Percentiles rank a stretch among this genome's conserved stretches.
Conservation (phyloP, 2,113 vertebrate species). For the Junco hyemalis region DNA sequence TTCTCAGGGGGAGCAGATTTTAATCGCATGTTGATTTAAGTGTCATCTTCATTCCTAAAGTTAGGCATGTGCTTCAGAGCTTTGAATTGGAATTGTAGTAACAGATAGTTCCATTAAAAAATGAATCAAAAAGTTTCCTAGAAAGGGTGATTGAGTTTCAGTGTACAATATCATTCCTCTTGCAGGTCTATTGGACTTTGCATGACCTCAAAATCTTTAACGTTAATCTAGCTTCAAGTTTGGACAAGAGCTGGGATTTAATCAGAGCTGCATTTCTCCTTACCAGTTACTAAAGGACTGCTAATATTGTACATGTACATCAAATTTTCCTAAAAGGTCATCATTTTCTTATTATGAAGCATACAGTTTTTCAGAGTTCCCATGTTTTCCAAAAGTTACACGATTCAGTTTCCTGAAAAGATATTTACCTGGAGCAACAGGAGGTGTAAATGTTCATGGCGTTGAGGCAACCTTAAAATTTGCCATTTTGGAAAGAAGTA, state of each 20-base stretch:
- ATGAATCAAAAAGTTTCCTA: not conserved
- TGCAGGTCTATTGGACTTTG: not conserved
- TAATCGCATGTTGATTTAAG: not conserved
- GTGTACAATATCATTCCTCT: not conserved
- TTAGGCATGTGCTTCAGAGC: not conserved
- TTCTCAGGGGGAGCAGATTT: not conserved
- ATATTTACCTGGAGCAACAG: not conserved
- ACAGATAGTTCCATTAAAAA: not conserved
- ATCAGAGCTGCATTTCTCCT: not conserved
- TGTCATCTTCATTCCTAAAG: not conserved
- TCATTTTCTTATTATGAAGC: not conserved
- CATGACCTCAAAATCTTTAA: not conserved
- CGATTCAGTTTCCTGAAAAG: not conserved
- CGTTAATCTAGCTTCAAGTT: not conserved
- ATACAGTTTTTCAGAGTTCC: not conserved
- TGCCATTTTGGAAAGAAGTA: not conserved
- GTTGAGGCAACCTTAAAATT: not conserved
- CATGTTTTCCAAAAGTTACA: not conserved
- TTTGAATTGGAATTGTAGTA: not conserved
- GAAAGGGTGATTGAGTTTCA: not conserved
- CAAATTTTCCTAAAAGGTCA: not conserved
- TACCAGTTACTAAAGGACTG: not conserved
- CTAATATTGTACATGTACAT: not conserved
- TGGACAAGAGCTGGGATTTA: not conserved
- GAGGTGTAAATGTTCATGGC: not conserved